phyloP scores from a whole-genome alignment of 2,888 invertebrate genomes.

The Leptinotarsa tumamoca region DNA sequence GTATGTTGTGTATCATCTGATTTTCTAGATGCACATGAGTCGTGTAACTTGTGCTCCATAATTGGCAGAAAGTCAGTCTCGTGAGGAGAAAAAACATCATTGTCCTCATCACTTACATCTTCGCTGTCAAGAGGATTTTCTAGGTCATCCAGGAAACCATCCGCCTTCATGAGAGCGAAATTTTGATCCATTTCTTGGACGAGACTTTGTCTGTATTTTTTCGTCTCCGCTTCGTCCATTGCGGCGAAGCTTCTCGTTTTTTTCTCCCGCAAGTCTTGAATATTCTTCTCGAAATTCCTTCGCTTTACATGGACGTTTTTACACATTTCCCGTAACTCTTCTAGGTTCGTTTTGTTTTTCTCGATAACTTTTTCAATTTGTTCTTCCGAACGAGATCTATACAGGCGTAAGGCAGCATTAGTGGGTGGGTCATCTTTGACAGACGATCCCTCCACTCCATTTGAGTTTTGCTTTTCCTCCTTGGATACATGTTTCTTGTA shows the following conservation, averaged over 20 bases:
- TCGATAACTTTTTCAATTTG: background rate
- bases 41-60: background rate
- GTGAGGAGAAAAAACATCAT: background rate
- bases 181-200: conserved; percentile 48
- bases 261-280: conserved; percentile 14
- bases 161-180: conserved; percentile 49
- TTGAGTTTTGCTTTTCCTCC: background rate
- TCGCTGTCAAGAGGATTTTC: conserved; percentile 20
- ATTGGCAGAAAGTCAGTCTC: conserved; percentile 9
- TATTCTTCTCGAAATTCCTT: conserved; percentile 25
- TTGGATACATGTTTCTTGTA: conserved; percentile 22
- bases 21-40: background rate
- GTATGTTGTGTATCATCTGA: conserved; percentile 1
- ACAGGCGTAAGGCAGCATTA: background rate
- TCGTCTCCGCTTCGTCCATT: conserved; percentile 46
- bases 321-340: conserved; percentile 4
- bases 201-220: conserved; percentile 46
- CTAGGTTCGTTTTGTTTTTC: conserved; percentile 12
- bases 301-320: conserved; percentile 20
- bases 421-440: background rate
- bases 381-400: background rate
- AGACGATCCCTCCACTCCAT: background rate
- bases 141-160: conserved; percentile 48
- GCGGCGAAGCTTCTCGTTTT: conserved; percentile 47
- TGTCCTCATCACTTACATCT: background rate